Evolutionary conservation across 1,140 invertebrate genomes (phyloP).

Genomic region (Drosophila orosa): DNA sequence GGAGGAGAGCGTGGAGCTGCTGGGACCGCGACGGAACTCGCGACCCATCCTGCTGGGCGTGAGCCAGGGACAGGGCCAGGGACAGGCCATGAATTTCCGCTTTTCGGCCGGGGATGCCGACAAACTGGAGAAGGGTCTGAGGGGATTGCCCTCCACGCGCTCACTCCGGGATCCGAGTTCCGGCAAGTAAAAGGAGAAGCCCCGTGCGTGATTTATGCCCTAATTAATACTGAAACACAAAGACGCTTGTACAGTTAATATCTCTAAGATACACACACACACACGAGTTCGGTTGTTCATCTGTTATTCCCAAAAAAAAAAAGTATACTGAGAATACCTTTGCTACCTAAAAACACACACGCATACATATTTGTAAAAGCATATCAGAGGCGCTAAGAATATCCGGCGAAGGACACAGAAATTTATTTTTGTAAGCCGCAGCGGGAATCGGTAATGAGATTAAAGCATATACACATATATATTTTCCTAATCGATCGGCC

Average conservation of each 20-base stretch:
- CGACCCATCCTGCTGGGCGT: constrained; percentile 56
- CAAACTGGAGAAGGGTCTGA: constrained; percentile 81
- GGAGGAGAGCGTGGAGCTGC: constrained; percentile 71
- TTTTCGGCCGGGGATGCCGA: constrained; percentile 84
- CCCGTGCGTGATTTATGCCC: constrained; percentile 74
- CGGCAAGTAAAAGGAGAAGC: constrained; percentile 54
- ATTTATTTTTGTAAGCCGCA: constrained; percentile 39
- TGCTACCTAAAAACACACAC: constrained; percentile 3
- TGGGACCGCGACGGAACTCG: constrained; percentile 58
- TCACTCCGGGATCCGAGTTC: constrained; percentile 74
- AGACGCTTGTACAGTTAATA: constrained; percentile 82
- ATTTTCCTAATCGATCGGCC: constrained; percentile 38
- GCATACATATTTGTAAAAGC: constrained; percentile 55
- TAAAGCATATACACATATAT: constrained; percentile 17
- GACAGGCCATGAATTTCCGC: constrained; percentile 73
- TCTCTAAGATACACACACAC: constrained; percentile 66
- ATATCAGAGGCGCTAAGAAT: constrained; percentile 56
- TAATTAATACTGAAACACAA: constrained; percentile 82
- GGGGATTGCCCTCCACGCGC: constrained; percentile 72
- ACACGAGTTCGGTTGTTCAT: constrained; percentile 41
- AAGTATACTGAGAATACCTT: constrained; percentile 15
- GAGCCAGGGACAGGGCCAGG: constrained; percentile 33
- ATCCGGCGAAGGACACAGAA: constrained; percentile 2
- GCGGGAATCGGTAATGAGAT: constrained; percentile 21
- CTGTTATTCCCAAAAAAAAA: constrained; percentile 18